Conservation (phyloP, 2,888 invertebrate species). For the Mechanitis messenoides region DNA sequence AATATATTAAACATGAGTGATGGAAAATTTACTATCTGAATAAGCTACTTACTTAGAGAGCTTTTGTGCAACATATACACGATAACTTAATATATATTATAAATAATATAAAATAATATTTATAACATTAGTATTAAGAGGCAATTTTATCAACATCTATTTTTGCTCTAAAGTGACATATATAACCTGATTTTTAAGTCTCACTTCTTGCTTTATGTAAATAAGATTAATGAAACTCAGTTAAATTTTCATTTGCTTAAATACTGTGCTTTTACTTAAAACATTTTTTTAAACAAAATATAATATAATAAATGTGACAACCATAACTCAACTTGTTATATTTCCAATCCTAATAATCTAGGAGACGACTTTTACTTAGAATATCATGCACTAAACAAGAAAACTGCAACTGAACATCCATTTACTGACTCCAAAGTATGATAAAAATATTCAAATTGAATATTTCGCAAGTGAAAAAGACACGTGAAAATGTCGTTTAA, state of each 20-base stretch:
- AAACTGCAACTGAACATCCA: no score
- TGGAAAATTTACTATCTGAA: no score
- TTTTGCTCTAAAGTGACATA: constrained; percentile 48
- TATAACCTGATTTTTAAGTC: constrained; percentile 39
- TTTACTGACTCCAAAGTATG: no score
- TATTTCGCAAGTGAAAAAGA: constrained; percentile 16
- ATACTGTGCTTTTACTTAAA: not conserved
- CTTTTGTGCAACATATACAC: no score
- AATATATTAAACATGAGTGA: not conserved
- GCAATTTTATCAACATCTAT: constrained; percentile 43
- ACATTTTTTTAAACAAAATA: not conserved
- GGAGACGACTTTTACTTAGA: no score
- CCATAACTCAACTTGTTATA: no score
- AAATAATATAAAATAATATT: not conserved
- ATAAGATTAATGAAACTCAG: constrained; percentile 10
- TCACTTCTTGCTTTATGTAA: constrained; percentile 28
- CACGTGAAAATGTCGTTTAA: constrained; percentile 19
- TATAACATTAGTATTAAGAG: constrained; percentile 11
- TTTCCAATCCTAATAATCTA: no score
- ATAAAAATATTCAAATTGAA: constrained; percentile 14
- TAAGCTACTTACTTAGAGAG: no score
- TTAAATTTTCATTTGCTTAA: constrained; percentile 3
- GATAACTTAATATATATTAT: no score
- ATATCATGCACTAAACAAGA: no score
- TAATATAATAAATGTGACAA: no score